Conservation (phyloP, 2,888 invertebrate genomes). For the Drosophila cognata region DNA sequence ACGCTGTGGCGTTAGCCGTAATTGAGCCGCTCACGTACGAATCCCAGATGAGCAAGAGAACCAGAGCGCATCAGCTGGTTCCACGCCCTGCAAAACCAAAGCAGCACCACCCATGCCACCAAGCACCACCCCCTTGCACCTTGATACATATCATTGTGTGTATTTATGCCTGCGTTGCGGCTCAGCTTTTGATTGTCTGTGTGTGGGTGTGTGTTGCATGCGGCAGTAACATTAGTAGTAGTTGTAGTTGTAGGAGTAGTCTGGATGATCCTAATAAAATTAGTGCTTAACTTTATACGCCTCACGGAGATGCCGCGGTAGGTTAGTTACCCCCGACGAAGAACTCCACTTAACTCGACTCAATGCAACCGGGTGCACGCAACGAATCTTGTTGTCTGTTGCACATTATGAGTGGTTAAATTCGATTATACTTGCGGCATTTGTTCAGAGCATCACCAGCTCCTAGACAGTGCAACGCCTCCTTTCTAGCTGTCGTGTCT, state of each 20-base stretch:
- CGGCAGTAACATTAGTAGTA: slow-evolving; percentile 4
- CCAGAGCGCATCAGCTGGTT: slow-evolving; percentile 57
- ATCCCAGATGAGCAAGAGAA: slow-evolving; percentile 48
- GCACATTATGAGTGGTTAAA: slow-evolving; percentile 82
- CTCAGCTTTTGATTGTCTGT: slow-evolving; percentile 45
- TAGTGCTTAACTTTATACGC: slow-evolving; percentile 81
- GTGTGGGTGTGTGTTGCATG: slow-evolving; percentile 2
- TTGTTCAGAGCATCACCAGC: slow-evolving; percentile 38
- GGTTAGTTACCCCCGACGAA: slow-evolving; percentile 7
- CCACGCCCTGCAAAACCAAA: slow-evolving; percentile 44
- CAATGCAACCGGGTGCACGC: slow-evolving; percentile 12
- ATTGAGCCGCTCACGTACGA: slow-evolving; percentile 76
- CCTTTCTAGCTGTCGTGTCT: slow-evolving; percentile 24
- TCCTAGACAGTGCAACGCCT: slow-evolving; percentile 57
- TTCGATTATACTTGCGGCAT: slow-evolving; percentile 83
- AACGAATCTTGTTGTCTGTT: slow-evolving; percentile 73
- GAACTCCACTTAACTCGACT: slow-evolving; percentile 19
- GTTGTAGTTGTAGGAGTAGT: background rate
- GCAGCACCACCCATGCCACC: background rate
- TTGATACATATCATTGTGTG: slow-evolving; percentile 23
- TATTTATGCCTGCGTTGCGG: slow-evolving; percentile 21
- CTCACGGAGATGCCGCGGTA: slow-evolving; percentile 40
- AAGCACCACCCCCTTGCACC: slow-evolving; percentile 24
- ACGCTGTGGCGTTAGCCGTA: slow-evolving; percentile 49
- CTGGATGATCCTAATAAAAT: slow-evolving; percentile 82